These are phyloP conservation scores for Amphiprion percula DNA, from an alignment of 2,113 vertebrate genomes.

Conservation along the genomic window DNA sequence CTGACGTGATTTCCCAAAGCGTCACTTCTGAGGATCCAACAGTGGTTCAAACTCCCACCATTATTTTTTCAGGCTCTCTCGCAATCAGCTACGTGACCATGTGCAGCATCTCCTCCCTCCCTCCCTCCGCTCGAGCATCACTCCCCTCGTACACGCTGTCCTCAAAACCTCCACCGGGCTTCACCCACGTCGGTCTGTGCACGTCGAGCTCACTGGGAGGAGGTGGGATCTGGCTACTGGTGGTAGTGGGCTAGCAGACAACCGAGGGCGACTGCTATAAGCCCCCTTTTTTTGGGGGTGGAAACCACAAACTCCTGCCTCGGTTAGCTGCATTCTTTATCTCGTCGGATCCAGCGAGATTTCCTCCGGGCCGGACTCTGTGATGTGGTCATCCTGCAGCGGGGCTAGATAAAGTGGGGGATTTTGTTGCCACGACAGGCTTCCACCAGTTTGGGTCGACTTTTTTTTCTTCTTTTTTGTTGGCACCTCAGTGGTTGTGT, in stretches of 20 bases:
- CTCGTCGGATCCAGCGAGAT: background rate
- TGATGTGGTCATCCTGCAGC: slow-evolving; percentile 59
- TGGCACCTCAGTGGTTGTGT: background rate
- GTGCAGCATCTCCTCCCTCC: slow-evolving; percentile 23
- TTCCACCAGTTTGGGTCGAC: slow-evolving; percentile 7
- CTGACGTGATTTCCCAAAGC: too few species aligned
- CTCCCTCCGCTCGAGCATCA: slow-evolving; percentile 49
- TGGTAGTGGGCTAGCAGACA: slow-evolving; percentile 49
- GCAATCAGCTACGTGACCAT: slow-evolving; percentile 63
- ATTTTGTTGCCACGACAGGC: background rate
- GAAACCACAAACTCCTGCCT: background rate
- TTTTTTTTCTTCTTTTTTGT: background rate
- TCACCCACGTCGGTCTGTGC: slow-evolving; percentile 24
- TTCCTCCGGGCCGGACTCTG: slow-evolving; percentile 21
- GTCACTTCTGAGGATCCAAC: too few species aligned
- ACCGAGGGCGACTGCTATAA: slow-evolving; percentile 15
- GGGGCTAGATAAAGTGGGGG: slow-evolving; percentile 16
- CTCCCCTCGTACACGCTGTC: slow-evolving; percentile 50
- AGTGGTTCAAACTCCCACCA: background rate
- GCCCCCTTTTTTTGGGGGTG: background rate
- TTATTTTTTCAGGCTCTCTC: slow-evolving; percentile 8
- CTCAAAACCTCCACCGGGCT: slow-evolving; percentile 41
- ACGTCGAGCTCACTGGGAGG: slow-evolving; percentile 43
- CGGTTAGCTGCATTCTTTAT: background rate
- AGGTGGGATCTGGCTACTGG: slow-evolving; percentile 53